phyloP scores from a whole-genome alignment of 2,113 vertebrate species.

The Ammodytes dubius region DNA sequence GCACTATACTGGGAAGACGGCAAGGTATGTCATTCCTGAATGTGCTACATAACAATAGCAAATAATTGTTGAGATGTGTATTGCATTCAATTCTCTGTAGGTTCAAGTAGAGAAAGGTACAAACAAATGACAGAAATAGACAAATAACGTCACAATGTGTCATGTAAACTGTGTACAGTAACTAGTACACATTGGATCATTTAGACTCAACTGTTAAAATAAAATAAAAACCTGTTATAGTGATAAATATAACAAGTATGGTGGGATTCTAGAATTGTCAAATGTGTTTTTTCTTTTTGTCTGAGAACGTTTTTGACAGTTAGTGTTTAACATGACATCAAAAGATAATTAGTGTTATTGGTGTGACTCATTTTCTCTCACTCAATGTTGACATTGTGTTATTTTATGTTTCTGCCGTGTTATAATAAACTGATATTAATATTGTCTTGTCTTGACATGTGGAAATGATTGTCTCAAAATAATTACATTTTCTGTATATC shows the following conservation, averaged over 20 bases:
- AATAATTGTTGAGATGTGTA: neutral
- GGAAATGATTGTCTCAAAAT: conserved; percentile 26
- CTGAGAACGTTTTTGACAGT: neutral
- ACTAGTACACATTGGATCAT: neutral
- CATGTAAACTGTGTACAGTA: neutral
- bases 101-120: neutral
- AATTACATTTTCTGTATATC: neutral
- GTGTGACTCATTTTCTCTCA: neutral
- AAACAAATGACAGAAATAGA: neutral
- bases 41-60: neutral
- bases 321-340: neutral
- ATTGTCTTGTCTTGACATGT: neutral
- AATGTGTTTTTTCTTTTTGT: neutral
- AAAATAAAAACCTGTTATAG: neutral
- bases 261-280: neutral
- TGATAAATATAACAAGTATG: neutral
- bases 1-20: conserved; percentile 99
- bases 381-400: neutral
- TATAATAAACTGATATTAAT: neutral
- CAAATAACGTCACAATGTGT: neutral
- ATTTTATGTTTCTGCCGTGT: conserved; percentile 20
- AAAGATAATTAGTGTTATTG: neutral
- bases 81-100: neutral
- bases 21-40: conserved; percentile 86
- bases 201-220: neutral